Percentiles rank a stretch among this genome's conserved stretches.
Evolutionary conservation across 1,140 invertebrate genomes (phyloP).

Genomic region (Apis cerana): DNA sequence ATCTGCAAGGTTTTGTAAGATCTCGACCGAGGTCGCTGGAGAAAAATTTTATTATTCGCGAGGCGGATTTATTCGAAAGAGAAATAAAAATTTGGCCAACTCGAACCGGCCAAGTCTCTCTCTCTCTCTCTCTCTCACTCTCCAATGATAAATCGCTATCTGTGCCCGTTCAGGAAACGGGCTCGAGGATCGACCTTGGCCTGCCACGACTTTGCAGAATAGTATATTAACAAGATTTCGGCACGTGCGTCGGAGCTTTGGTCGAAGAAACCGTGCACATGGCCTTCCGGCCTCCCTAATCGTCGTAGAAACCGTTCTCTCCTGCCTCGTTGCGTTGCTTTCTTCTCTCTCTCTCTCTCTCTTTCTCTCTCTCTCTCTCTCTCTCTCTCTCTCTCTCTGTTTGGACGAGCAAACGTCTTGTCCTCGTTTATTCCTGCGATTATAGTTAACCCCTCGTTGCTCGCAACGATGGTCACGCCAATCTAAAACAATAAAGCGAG

Average conservation of each 20-base stretch:
- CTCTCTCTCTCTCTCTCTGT: neutral
- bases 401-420: neutral
- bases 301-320: neutral
- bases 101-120: neutral
- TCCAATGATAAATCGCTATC: constrained; percentile 41
- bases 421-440: constrained; percentile 8
- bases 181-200: constrained; percentile 66
- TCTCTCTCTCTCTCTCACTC: no score
- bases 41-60: no score
- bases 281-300: constrained; percentile 34
- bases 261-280: constrained; percentile 58
- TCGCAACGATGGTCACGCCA: neutral
- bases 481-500: constrained; percentile 29
- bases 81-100: no score
- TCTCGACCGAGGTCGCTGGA: no score
- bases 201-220: constrained; percentile 61
- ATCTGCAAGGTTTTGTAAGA: no score
- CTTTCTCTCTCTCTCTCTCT: no score
- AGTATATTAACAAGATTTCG: constrained; percentile 74
- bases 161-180: constrained; percentile 38
- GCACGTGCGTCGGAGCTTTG: constrained; percentile 72
- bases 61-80: neutral
- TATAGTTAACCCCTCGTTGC: constrained; percentile 15
- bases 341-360: neutral
- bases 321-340: neutral